Conservation (phyloP, 2,113 vertebrate species). For the Phyllostomus hastatus region DNA sequence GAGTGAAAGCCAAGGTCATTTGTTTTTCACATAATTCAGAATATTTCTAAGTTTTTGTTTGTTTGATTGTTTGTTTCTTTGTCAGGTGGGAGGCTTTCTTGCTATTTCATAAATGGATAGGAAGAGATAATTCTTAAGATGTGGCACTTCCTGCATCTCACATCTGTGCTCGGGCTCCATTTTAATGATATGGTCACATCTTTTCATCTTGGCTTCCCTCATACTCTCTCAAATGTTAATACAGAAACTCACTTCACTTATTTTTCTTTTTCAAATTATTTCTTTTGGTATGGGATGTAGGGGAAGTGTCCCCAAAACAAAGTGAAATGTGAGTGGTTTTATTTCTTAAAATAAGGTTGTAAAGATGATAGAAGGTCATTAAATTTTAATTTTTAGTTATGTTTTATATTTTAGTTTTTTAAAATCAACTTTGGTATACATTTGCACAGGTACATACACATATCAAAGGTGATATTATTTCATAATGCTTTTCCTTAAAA, state of each 20-base stretch:
- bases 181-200: not conserved
- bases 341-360: constrained; percentile 15
- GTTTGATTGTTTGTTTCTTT: not conserved
- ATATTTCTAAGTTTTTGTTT: not conserved
- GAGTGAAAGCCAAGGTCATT: not conserved
- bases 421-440: not conserved
- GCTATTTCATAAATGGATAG: not conserved
- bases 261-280: not conserved
- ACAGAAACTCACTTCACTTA: not conserved
- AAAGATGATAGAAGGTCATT: not conserved
- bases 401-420: not conserved
- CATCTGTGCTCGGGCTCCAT: not conserved
- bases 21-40: not conserved
- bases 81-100: not conserved
- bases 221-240: not conserved
- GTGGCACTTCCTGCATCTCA: not conserved
- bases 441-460: not conserved
- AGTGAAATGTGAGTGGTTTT: not conserved
- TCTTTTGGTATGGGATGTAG: not conserved
- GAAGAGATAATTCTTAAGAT: not conserved
- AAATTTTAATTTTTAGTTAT: not conserved
- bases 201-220: not conserved
- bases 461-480: not conserved
- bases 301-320: constrained; percentile 5
- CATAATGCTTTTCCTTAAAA: not conserved